Conservation (phyloP, 2,888 invertebrate genomes). For the Polyommatus iphigenia region DNA sequence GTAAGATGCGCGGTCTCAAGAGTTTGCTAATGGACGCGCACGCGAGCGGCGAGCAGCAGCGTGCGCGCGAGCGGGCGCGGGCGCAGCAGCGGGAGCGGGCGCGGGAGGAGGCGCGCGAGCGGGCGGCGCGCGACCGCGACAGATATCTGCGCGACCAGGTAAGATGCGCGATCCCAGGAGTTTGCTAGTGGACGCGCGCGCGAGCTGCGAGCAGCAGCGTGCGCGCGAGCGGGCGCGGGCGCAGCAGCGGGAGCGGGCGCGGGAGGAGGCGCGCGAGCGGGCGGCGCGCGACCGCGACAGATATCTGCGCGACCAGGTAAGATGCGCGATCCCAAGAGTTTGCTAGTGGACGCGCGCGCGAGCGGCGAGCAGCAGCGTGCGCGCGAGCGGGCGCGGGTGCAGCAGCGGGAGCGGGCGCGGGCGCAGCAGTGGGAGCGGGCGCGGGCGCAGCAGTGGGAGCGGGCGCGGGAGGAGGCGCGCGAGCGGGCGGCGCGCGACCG, state of each 20-base stretch:
- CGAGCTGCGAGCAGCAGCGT: slow-evolving; percentile 81
- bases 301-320: slow-evolving; percentile 71
- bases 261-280: slow-evolving; percentile 77
- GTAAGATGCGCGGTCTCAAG: no score
- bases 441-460: slow-evolving; percentile 51
- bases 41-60: slow-evolving; percentile 81
- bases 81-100: slow-evolving; percentile 66
- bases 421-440: slow-evolving; percentile 66
- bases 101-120: slow-evolving; percentile 74
- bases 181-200: slow-evolving; percentile 86
- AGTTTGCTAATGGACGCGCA: slow-evolving; percentile 87
- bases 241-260: slow-evolving; percentile 61
- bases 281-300: slow-evolving; percentile 71
- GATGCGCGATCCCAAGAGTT: no score
- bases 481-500: slow-evolving; percentile 78
- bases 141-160: slow-evolving; percentile 72
- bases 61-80: slow-evolving; percentile 79
- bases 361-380: slow-evolving; percentile 82
- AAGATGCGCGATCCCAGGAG: no score
- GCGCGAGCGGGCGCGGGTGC: slow-evolving; percentile 76
- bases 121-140: slow-evolving; percentile 71
- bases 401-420: slow-evolving; percentile 76
- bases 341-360: slow-evolving; percentile 86
- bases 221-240: slow-evolving; percentile 80
- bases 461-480: slow-evolving; percentile 64